Conservation (phyloP, 2,113 vertebrate genomes). For the Phodopus roborovskii region DNA sequence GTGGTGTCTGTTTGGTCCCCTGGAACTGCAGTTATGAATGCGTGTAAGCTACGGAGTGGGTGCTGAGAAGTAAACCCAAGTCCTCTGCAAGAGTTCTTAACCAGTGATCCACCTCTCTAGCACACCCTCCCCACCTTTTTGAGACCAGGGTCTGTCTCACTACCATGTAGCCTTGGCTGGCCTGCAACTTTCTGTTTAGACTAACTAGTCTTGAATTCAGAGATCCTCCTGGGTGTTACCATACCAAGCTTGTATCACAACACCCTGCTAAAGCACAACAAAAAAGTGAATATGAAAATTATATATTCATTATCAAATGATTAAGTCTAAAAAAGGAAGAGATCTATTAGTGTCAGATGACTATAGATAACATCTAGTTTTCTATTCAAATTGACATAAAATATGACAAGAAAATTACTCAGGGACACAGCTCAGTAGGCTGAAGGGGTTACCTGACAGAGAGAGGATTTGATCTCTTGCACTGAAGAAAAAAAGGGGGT, state of each 20-base stretch:
- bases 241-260: not conserved
- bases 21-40: not conserved
- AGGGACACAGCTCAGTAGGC: not conserved
- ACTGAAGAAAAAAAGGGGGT: not conserved
- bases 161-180: not conserved
- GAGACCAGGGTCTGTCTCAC: not conserved
- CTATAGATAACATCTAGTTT: conserved; percentile 6
- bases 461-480: not conserved
- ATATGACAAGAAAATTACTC: not conserved
- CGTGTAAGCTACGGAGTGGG: not conserved
- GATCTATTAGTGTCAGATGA: not conserved
- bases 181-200: not conserved
- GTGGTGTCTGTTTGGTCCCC: not conserved
- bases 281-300: not conserved
- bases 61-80: not conserved
- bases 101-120: too few relatives aligned
- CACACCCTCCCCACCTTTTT: not conserved
- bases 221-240: not conserved
- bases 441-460: too few relatives aligned
- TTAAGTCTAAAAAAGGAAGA: conserved; percentile 23
- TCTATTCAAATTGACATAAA: conserved; percentile 41
- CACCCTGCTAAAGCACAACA: not conserved
- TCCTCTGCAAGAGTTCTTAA: too few relatives aligned
- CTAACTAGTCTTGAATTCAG: not conserved
- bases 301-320: conserved; percentile 12